phyloP scores from a whole-genome alignment of 2,797 vertebrate species.

The Astyanax mexicanus region DNA sequence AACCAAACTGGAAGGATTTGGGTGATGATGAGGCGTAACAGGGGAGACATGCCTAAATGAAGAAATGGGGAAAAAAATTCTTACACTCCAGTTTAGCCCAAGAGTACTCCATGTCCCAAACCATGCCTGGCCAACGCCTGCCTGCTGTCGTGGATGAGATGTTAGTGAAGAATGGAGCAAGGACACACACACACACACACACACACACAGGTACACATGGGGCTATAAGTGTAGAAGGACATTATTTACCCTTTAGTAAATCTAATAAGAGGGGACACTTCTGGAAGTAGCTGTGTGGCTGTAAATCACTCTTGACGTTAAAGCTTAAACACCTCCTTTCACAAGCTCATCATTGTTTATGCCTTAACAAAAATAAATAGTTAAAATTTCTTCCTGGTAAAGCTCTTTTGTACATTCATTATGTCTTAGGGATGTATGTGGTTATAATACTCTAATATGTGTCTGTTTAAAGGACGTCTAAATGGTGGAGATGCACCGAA shows the following conservation, averaged over 20 bases:
- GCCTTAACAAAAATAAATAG: slow-evolving; percentile 20
- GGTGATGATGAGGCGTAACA: slow-evolving; percentile 24
- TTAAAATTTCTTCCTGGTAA: not conserved
- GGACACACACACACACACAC: too few species aligned
- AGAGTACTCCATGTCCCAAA: slow-evolving; percentile 75
- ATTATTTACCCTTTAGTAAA: slow-evolving; percentile 2
- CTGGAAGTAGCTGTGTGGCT: not conserved
- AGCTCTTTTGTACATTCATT: not conserved
- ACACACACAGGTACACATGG: not conserved
- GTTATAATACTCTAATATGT: not conserved
- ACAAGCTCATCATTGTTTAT: not conserved
- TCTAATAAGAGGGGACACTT: not conserved
- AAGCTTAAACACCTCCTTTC: slow-evolving; percentile 3
- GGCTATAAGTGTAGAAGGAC: not conserved
- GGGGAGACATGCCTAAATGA: slow-evolving; percentile 70
- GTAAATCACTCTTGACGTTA: not conserved
- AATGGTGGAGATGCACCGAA: too few species aligned
- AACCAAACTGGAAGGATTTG: slow-evolving; percentile 16
- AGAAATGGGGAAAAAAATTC: slow-evolving; percentile 64
- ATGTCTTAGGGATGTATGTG: not conserved
- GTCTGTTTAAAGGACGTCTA: not conserved
- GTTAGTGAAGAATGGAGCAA: slow-evolving; percentile 77
- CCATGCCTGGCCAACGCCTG: slow-evolving; percentile 78
- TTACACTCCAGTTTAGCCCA: slow-evolving; percentile 78
- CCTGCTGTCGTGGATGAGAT: slow-evolving; percentile 77